These are phyloP conservation scores for Lagenorhynchus albirostris DNA, from an alignment of 2,113 vertebrate genomes.

Conservation along the genomic window DNA sequence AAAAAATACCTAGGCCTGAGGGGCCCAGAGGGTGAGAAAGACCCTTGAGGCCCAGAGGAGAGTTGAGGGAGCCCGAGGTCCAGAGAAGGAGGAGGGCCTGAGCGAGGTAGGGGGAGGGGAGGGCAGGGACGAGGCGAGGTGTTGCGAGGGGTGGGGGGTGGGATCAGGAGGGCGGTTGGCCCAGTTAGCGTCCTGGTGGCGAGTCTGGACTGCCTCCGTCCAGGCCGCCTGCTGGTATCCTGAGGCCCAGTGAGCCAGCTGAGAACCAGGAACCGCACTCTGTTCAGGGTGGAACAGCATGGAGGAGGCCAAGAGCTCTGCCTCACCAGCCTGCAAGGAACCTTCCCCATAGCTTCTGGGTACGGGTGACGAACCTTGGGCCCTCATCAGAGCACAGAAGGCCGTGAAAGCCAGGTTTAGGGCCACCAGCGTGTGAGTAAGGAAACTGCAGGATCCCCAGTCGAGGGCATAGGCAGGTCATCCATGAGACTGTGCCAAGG, in stretches of 20 bases:
- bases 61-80: not conserved
- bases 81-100: not conserved
- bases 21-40: not conserved
- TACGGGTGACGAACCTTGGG: rapidly evolving
- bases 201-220: not conserved
- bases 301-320: not conserved
- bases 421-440: not conserved
- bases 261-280: not conserved
- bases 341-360: too few relatives aligned
- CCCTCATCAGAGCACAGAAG: not conserved
- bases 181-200: not conserved
- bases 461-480: rapidly evolving
- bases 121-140: rapidly evolving
- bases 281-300: not conserved
- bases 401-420: not conserved
- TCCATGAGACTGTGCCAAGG: not conserved
- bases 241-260: not conserved
- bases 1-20: not conserved
- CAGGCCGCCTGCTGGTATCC: not conserved
- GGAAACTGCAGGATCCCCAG: not conserved
- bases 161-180: not conserved
- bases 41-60: not conserved
- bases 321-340: not conserved
- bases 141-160: too few relatives aligned
- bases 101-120: rapidly evolving